phyloP scores from a whole-genome alignment of 2,113 vertebrate genomes.

The Myiopsitta monachus region DNA sequence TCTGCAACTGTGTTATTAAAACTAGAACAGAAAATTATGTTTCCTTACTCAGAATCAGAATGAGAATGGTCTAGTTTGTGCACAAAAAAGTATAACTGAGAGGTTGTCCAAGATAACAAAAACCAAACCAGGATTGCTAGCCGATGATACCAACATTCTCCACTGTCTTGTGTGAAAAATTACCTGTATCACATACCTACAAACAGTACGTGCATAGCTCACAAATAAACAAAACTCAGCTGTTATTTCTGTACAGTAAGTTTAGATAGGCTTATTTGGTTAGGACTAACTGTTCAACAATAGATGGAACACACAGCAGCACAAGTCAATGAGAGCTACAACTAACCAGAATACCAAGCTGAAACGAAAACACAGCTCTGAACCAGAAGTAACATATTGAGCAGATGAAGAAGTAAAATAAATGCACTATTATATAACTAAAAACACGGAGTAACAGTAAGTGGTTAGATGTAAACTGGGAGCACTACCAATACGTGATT shows the following conservation, averaged over 20 bases:
- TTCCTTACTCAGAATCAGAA: conserved; percentile 15
- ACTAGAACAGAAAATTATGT: conserved; percentile 40
- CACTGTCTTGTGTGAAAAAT: not conserved
- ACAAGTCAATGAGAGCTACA: not conserved
- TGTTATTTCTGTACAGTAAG: not conserved
- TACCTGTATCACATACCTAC: not conserved
- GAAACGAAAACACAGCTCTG: not conserved
- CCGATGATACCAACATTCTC: not conserved
- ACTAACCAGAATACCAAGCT: not conserved
- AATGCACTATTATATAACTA: not conserved
- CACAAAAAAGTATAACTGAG: not conserved
- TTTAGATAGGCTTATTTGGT: not conserved
- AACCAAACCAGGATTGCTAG: not conserved
- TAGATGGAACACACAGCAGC: not conserved
- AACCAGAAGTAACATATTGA: not conserved
- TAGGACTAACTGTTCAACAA: not conserved
- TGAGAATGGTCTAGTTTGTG: conserved; percentile 14
- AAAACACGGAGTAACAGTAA: not conserved
- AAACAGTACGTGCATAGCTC: not conserved
- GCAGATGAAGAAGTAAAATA: not conserved
- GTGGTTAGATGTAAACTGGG: not conserved
- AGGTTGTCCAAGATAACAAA: not conserved
- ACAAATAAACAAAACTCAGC: not conserved
- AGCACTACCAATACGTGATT: not conserved
- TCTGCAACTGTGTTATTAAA: not conserved